phyloP scores from a whole-genome alignment of 2,797 vertebrate species.

The Heterohyrax brucei region DNA sequence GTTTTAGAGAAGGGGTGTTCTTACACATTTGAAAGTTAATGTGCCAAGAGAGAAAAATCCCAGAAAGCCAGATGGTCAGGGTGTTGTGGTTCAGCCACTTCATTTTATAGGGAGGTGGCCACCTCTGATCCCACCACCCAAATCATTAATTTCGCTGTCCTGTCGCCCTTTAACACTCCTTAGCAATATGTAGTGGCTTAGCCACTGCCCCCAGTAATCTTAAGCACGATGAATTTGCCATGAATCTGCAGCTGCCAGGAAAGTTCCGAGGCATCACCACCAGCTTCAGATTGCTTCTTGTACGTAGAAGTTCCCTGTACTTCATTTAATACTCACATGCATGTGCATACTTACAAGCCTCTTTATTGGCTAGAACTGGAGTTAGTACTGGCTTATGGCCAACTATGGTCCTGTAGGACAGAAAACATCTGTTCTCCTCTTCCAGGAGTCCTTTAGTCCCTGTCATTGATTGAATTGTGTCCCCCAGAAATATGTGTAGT shows the following conservation, averaged over 20 bases:
- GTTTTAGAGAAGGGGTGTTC: background rate
- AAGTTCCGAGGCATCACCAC: background rate
- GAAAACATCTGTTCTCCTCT: background rate
- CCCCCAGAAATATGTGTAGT: no score
- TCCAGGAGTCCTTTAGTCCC: background rate
- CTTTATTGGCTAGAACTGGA: background rate
- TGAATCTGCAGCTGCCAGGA: background rate
- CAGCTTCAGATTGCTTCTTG: background rate
- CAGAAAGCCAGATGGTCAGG: background rate
- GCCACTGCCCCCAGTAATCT: background rate
- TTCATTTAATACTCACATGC: background rate
- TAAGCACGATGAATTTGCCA: background rate
- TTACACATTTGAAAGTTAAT: background rate
- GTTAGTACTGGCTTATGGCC: background rate
- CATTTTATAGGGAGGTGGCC: background rate
- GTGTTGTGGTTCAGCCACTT: background rate
- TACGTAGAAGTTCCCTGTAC: background rate
- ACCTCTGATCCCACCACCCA: background rate
- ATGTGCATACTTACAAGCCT: background rate
- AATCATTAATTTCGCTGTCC: background rate
- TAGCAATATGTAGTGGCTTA: background rate
- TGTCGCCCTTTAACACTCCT: background rate
- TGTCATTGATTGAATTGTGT: no score
- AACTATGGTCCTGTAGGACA: background rate
- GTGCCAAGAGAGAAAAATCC: background rate